These are phyloP conservation scores for Tanaodytes sp. DNA, from an alignment of 2,888 invertebrate species.

Conservation along the genomic window DNA sequence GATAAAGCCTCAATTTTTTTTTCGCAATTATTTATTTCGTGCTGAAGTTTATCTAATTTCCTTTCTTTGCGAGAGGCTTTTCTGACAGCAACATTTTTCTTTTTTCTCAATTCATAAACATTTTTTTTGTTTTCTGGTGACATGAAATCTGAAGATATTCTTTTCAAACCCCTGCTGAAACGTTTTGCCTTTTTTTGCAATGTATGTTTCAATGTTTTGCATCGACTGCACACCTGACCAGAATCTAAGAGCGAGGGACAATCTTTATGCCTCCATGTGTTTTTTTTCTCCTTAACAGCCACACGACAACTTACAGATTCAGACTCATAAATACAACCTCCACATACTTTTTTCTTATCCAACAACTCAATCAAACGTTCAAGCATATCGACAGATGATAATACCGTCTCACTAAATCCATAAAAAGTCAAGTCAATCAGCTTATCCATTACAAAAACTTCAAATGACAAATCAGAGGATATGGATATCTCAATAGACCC, in stretches of 20 bases:
- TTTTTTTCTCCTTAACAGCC: conserved; percentile 4
- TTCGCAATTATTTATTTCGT: conserved; percentile 3
- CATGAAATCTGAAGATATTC: background rate
- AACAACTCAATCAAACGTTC: conserved; percentile 4
- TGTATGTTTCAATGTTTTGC: background rate
- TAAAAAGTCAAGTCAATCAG: background rate
- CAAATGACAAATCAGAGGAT: conserved; percentile 2
- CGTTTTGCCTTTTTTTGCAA: conserved; percentile 2
- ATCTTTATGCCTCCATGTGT: conserved; percentile 8
- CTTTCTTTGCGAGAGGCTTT: conserved; percentile 6
- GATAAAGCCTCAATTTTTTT: too few species aligned
- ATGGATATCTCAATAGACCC: conserved; percentile 8
- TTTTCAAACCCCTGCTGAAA: background rate
- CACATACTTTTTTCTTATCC: conserved; percentile 7
- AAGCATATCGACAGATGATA: conserved; percentile 6
- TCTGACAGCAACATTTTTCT: background rate
- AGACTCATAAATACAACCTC: conserved; percentile 8
- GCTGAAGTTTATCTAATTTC: background rate
- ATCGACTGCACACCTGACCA: background rate
- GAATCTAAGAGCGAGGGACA: background rate
- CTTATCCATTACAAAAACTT: conserved; percentile 3
- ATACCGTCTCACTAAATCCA: conserved; percentile 9
- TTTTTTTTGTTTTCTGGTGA: background rate
- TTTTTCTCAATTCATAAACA: background rate
- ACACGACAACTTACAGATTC: background rate